phyloP scores from a whole-genome alignment of 2,113 vertebrate species.

The Marcusenius ussheri region DNA sequence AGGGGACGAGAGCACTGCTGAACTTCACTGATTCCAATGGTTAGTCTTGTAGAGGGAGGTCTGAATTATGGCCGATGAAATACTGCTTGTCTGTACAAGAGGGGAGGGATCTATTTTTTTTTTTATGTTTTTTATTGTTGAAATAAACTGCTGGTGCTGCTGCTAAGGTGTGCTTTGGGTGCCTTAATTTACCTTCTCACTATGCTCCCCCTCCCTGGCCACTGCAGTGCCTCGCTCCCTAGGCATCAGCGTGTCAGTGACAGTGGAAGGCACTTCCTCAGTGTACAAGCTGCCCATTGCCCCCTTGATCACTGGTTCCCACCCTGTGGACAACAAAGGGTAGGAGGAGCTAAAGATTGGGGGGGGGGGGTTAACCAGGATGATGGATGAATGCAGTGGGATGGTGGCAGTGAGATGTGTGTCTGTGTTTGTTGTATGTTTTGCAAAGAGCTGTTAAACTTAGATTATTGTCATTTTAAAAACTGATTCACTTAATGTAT shows the following conservation, averaged over 20 bases:
- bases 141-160: background rate
- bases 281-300: conserved; percentile 93
- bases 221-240: conserved; percentile 77
- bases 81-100: background rate
- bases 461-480: background rate
- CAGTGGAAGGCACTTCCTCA: conserved; percentile 80
- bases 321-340: conserved; percentile 95
- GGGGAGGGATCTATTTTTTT: background rate
- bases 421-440: background rate
- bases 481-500: background rate
- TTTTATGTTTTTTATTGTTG: background rate
- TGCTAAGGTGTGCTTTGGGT: background rate
- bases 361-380: background rate
- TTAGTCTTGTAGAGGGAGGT: conserved; percentile 17
- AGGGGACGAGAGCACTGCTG: conserved; percentile 69
- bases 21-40: conserved; percentile 73
- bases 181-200: no score
- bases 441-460: background rate
- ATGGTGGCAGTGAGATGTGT: background rate
- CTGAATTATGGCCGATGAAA: background rate
- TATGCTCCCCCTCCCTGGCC: background rate
- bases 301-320: conserved; percentile 90
- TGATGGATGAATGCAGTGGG: background rate
- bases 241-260: conserved; percentile 84
- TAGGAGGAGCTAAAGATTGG: conserved; percentile 44